phyloP scores from a whole-genome alignment of 2,113 vertebrate genomes.

The Grammomys surdaster region DNA sequence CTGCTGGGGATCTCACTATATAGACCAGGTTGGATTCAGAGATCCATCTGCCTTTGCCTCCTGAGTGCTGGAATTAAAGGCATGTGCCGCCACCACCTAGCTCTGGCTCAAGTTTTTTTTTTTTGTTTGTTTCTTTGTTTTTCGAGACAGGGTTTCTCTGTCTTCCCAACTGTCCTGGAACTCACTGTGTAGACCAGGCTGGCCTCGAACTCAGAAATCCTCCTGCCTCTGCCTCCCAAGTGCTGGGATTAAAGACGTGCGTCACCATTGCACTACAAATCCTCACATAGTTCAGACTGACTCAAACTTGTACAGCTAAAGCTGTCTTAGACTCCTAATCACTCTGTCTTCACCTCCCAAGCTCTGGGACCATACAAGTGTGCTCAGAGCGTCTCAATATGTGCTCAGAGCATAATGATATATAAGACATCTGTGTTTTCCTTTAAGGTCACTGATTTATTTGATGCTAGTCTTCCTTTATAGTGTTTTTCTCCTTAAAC shows the following conservation, averaged over 20 bases:
- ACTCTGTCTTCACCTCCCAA: not conserved
- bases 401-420: not conserved
- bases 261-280: too few relatives aligned
- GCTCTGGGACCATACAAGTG: not conserved
- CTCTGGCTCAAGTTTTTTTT: not conserved
- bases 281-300: not conserved
- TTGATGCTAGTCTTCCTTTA: not conserved
- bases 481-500: not conserved
- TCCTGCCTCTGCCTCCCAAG: too few relatives aligned
- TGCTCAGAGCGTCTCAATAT: not conserved
- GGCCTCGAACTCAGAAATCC: too few relatives aligned
- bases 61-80: not conserved
- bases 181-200: too few relatives aligned
- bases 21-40: not conserved
- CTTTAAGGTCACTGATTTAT: not conserved
- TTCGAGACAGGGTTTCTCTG: too few relatives aligned
- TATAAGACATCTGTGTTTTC: not conserved
- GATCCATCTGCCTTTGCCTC: not conserved
- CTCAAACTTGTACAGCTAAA: not conserved
- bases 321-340: not conserved
- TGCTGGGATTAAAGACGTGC: too few relatives aligned
- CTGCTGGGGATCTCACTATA: not conserved
- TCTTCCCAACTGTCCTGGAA: too few relatives aligned
- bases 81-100: not conserved
- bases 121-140: too few relatives aligned